A percentile compares a stretch with the other conserved stretches of the same genome.
Evolutionary conservation across 2,888 invertebrate species (phyloP).

Genomic region (Smittia sp.): DNA sequence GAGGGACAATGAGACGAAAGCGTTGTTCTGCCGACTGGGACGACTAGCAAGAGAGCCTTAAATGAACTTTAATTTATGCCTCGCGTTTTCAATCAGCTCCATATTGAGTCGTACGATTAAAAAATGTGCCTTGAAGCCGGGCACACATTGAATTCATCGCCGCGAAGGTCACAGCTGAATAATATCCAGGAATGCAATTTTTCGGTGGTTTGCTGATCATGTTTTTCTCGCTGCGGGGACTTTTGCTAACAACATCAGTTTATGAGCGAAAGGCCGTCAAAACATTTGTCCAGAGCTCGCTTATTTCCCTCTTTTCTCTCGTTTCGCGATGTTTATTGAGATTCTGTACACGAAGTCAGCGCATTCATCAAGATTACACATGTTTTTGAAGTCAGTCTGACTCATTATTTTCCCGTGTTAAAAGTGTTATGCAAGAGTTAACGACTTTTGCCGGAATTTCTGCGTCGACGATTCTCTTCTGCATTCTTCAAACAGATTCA

Average conservation of each 20-base stretch:
- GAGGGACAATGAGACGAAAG: too few relatives aligned
- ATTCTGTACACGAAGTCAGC: neutral
- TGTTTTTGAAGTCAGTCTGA: neutral
- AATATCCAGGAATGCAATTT: neutral
- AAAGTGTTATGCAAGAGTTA: neutral
- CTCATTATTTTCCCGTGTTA: neutral
- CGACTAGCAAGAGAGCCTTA: neutral
- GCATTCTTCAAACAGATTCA: too few relatives aligned
- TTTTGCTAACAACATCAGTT: neutral
- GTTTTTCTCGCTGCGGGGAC: neutral
- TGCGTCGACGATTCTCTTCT: too few relatives aligned
- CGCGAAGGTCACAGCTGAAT: neutral
- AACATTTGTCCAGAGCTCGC: too few relatives aligned
- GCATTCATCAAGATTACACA: conserved; percentile 2
- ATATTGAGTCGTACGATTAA: neutral
- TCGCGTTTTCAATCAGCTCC: conserved; percentile 8
- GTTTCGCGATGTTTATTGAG: neutral
- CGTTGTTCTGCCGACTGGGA: neutral
- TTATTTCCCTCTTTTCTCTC: neutral
- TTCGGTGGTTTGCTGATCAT: neutral
- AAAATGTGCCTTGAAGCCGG: neutral
- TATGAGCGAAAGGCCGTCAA: neutral
- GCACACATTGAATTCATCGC: neutral
- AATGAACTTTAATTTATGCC: conserved; percentile 10
- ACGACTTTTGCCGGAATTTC: too few relatives aligned